phyloP scores from a whole-genome alignment of 1,140 invertebrate species.

The Helicoverpa zea region DNA sequence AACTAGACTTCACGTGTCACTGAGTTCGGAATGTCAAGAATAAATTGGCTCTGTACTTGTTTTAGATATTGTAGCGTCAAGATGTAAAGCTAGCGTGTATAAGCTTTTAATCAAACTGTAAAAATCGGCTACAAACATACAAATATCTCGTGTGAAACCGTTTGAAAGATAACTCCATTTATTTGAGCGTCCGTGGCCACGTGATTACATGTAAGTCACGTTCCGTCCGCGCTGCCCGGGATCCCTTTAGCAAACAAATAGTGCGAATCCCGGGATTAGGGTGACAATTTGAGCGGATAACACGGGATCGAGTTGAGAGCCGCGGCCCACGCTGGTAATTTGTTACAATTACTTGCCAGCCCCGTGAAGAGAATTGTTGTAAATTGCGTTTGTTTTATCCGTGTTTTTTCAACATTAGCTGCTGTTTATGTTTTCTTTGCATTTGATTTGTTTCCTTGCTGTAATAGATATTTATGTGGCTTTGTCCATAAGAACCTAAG shows the following conservation, averaged over 20 bases:
- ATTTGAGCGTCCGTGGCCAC: constrained; percentile 11
- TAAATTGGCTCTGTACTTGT: neutral
- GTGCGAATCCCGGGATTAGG: constrained; percentile 65
- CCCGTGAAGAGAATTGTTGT: constrained; percentile 55
- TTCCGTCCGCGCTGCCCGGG: constrained; percentile 60
- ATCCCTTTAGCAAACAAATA: constrained; percentile 82
- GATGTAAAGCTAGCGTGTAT: too few species aligned
- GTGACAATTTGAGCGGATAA: constrained; percentile 72
- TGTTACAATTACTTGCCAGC: constrained; percentile 71
- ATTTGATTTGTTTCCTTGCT: constrained; percentile 12
- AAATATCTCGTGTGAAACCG: neutral
- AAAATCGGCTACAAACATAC: neutral
- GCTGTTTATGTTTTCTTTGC: neutral
- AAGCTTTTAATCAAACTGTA: neutral
- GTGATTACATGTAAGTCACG: constrained; percentile 67
- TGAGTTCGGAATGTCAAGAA: neutral
- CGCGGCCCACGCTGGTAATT: constrained; percentile 65
- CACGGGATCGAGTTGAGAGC: constrained; percentile 60
- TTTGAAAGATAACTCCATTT: constrained; percentile 10
- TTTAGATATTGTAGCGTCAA: neutral
- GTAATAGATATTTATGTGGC: neutral
- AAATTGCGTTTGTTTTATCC: constrained; percentile 25
- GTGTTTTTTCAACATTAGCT: constrained; percentile 32
- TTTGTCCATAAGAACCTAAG: neutral
- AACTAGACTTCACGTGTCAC: neutral